Percentiles rank a stretch among this genome's conserved stretches.
Evolutionary conservation across 2,888 invertebrate species (phyloP).

Genomic region (Drosophila suboccidentalis): DNA sequence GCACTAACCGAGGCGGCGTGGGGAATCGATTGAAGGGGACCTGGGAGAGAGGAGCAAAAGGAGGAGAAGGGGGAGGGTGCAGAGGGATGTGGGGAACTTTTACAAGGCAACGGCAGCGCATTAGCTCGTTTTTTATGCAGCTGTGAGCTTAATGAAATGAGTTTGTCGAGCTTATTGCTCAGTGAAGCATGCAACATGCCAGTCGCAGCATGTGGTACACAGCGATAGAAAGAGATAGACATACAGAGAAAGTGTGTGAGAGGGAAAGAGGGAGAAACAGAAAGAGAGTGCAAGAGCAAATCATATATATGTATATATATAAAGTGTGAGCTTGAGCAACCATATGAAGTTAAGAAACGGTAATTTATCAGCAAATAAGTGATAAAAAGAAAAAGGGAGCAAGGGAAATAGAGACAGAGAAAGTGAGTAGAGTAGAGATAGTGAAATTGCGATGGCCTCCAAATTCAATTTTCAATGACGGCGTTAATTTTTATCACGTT

Average conservation of each 20-base stretch:
- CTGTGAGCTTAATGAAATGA: slow-evolving; percentile 76
- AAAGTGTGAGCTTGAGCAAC: neutral
- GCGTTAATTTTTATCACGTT: slow-evolving; percentile 13
- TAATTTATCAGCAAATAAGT: slow-evolving; percentile 37
- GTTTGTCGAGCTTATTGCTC: slow-evolving; percentile 78
- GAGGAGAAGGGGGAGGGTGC: neutral
- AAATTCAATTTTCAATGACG: slow-evolving; percentile 33
- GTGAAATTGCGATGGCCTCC: slow-evolving; percentile 11
- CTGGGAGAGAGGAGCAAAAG: neutral
- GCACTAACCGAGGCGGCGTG: slow-evolving; percentile 16
- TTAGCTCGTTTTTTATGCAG: slow-evolving; percentile 74
- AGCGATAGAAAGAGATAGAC: slow-evolving; percentile 1
- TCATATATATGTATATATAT: neutral
- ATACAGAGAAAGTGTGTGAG: neutral
- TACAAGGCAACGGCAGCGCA: slow-evolving; percentile 45
- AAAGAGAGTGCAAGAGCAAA: neutral
- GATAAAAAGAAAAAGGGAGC: neutral
- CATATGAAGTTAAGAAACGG: slow-evolving; percentile 10
- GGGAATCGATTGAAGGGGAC: slow-evolving; percentile 4
- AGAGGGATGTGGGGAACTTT: neutral
- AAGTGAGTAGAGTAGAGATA: neutral
- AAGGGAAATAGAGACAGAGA: neutral
- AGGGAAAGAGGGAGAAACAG: slow-evolving; percentile 2
- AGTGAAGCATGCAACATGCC: slow-evolving; percentile 75
- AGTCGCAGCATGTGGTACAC: slow-evolving; percentile 43